Conservation (phyloP, 2,113 vertebrate species). For the Girardinichthys multiradiatus region DNA sequence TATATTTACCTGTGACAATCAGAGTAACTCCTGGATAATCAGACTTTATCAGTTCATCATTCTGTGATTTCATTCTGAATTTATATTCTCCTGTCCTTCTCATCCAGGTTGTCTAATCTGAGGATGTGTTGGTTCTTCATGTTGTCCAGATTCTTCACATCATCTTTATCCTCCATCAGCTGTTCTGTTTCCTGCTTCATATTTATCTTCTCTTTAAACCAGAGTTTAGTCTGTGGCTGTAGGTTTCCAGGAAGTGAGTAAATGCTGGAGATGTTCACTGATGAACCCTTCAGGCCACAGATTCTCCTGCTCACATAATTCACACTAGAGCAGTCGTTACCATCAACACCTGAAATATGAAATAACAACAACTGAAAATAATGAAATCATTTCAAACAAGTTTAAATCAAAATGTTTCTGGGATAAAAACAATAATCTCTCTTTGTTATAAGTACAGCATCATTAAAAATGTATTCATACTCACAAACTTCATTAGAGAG, state of each 20-base stretch:
- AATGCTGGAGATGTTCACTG: conserved; percentile 26
- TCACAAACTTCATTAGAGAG: conserved; percentile 24
- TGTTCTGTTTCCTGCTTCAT: background rate
- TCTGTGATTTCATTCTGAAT: fast-evolving
- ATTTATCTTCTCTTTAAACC: conserved; percentile 25
- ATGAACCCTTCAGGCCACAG: conserved; percentile 33
- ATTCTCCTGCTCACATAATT: conserved; percentile 30
- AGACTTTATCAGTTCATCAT: fast-evolving
- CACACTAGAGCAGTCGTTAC: fast-evolving
- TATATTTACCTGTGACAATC: conserved; percentile 28
- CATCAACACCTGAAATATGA: background rate
- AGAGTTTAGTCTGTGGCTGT: background rate
- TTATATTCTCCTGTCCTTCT: conserved; percentile 18
- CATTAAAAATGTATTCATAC: conserved; percentile 8
- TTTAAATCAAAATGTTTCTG: no score
- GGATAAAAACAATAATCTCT: no score
- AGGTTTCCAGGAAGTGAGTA: fast-evolving
- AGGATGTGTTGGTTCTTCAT: background rate
- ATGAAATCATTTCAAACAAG: background rate
- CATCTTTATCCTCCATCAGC: fast-evolving
- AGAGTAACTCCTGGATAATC: conserved; percentile 2
- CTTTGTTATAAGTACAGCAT: background rate
- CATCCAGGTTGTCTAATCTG: conserved; percentile 22
- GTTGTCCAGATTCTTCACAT: background rate
- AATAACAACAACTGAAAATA: background rate